Evolutionary conservation across 2,888 invertebrate genomes (phyloP).

Genomic region (Acronicta aceris): DNA sequence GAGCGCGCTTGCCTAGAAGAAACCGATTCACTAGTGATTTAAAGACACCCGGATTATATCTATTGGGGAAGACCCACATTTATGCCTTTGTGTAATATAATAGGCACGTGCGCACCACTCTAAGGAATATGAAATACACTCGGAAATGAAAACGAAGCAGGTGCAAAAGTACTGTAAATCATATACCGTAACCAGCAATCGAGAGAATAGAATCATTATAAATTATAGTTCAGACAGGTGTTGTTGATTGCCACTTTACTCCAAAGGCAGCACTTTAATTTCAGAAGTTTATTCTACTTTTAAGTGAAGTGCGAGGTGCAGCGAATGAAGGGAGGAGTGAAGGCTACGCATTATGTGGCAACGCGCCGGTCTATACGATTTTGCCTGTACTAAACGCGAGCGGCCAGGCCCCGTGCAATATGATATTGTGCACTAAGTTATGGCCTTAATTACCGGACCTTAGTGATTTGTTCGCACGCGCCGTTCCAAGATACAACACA

Average conservation of each 20-base stretch:
- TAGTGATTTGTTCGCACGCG: constrained; percentile 61
- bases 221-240: constrained; percentile 43
- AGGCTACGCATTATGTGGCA: constrained; percentile 61
- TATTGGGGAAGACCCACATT: too few relatives aligned
- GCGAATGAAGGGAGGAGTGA: constrained; percentile 42
- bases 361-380: constrained; percentile 42
- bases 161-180: constrained; percentile 19
- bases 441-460: constrained; percentile 66
- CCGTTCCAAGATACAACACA: constrained; percentile 30
- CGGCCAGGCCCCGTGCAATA: constrained; percentile 61
- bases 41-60: too few relatives aligned
- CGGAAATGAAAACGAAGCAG: constrained; percentile 18
- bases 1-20: too few relatives aligned
- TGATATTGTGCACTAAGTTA: constrained; percentile 58
- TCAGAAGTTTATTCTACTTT: constrained; percentile 35
- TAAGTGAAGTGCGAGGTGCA: constrained; percentile 33
- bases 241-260: constrained; percentile 36
- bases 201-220: constrained; percentile 40
- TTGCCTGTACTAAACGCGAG: constrained; percentile 58
- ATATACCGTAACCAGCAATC: constrained; percentile 22
- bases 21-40: too few relatives aligned
- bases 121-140: not conserved
- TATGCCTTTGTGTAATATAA: too few relatives aligned
- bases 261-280: constrained; percentile 34
- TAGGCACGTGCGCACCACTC: too few relatives aligned